phyloP scores from a whole-genome alignment of 2,888 invertebrate species.

The Odontocerum albicorne region DNA sequence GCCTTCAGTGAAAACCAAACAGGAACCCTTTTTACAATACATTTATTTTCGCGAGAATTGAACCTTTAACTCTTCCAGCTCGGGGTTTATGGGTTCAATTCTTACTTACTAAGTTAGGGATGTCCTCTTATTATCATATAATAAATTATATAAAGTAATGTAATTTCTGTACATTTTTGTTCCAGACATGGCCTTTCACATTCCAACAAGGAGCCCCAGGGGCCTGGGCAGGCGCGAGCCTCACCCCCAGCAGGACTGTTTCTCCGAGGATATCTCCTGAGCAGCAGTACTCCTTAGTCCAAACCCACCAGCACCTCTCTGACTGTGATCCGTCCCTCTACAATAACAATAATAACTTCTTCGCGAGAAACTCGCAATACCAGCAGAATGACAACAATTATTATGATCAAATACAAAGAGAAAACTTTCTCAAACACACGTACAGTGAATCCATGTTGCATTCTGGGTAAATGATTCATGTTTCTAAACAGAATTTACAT shows the following conservation, averaged over 20 bases:
- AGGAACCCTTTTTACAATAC: too few species aligned
- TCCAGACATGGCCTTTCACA: conserved; percentile 82
- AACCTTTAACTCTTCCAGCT: too few species aligned
- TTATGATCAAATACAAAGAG: conserved; percentile 30
- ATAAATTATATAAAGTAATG: too few species aligned
- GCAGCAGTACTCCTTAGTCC: conserved; percentile 38
- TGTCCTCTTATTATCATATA: too few species aligned
- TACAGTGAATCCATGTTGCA: conserved; percentile 31
- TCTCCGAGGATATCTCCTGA: conserved; percentile 41
- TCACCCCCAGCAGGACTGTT: conserved; percentile 43
- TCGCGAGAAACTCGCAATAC: conserved; percentile 38
- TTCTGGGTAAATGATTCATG: conserved; percentile 26
- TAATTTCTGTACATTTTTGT: too few species aligned
- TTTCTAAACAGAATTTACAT: too few species aligned
- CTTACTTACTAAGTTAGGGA: too few species aligned
- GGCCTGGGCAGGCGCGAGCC: conserved; percentile 41
- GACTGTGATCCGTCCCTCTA: conserved; percentile 31
- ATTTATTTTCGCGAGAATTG: too few species aligned
- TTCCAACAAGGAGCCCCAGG: conserved; percentile 64
- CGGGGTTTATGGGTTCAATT: too few species aligned
- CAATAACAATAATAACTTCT: conserved; percentile 34
- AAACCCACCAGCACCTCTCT: conserved; percentile 29
- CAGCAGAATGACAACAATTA: conserved; percentile 49
- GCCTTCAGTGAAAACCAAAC: too few species aligned
- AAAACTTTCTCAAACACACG: conserved; percentile 28